These are phyloP conservation scores for Poecilia wingei DNA, from an alignment of 2,797 vertebrate genomes.

Conservation along the genomic window DNA sequence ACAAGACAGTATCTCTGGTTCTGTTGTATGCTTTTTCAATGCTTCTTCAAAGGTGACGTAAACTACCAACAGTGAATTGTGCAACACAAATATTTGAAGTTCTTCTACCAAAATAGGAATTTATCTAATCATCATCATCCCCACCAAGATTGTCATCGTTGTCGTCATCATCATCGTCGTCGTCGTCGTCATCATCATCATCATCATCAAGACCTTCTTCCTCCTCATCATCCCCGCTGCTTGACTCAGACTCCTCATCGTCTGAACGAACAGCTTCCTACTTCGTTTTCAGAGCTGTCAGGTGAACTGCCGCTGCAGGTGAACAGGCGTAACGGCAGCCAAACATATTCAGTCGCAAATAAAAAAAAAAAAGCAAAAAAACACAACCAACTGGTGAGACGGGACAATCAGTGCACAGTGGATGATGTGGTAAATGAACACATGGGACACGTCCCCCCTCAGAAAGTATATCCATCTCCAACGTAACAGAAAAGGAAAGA, in stretches of 20 bases:
- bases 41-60: neutral
- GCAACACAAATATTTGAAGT: neutral
- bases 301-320: conserved; percentile 55
- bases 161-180: neutral
- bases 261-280: conserved; percentile 54
- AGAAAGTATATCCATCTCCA: neutral
- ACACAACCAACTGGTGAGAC: conserved; percentile 24
- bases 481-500: conserved; percentile 15
- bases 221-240: conserved; percentile 51
- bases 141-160: neutral
- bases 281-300: conserved; percentile 23
- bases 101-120: neutral
- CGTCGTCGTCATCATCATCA: conserved; percentile 10
- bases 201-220: conserved; percentile 9
- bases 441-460: conserved; percentile 15
- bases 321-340: conserved; percentile 38
- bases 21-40: neutral
- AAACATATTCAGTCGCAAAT: conserved; percentile 25
- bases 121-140: conserved; percentile 16
- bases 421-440: neutral
- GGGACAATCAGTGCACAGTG: neutral
- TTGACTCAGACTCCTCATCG: conserved; percentile 53
- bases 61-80: neutral
- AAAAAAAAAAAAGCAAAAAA: conserved; percentile 30
- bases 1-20: conserved; percentile 4